Evolutionary conservation across 2,888 invertebrate genomes (phyloP).

Genomic region (Dascillus cervinus): DNA sequence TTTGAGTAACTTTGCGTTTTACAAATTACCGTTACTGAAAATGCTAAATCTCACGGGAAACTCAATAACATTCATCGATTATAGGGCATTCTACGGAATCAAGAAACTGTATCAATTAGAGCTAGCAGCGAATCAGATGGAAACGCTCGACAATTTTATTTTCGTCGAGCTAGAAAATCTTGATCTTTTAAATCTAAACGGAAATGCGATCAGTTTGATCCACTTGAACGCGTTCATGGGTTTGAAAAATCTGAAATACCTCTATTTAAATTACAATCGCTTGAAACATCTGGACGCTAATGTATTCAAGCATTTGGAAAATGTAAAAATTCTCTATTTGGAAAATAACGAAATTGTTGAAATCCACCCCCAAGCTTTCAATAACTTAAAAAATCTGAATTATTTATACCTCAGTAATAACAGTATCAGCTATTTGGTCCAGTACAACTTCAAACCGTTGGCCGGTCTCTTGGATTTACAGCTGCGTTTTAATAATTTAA

Average conservation of each 20-base stretch:
- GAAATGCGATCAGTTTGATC: conserved; percentile 35
- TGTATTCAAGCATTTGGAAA: conserved; percentile 34
- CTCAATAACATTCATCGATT: conserved; percentile 33
- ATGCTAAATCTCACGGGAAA: conserved; percentile 36
- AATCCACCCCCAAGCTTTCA: conserved; percentile 39
- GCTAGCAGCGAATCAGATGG: conserved; percentile 31
- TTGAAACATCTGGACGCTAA: conserved; percentile 34
- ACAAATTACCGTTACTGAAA: conserved; percentile 31
- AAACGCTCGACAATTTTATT: conserved; percentile 30
- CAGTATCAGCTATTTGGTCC: conserved; percentile 32
- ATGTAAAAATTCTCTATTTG: conserved; percentile 37
- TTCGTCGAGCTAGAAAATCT: conserved; percentile 38
- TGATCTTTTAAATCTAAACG: conserved; percentile 35
- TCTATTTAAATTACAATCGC: conserved; percentile 40
- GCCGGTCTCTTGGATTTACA: conserved; percentile 35
- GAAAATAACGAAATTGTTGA: conserved; percentile 38
- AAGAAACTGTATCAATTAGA: conserved; percentile 34
- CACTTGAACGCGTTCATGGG: conserved; percentile 38
- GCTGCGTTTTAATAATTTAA: conserved; percentile 35
- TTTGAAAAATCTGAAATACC: conserved; percentile 34
- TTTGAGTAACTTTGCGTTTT: conserved; percentile 30
- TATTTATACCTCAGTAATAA: conserved; percentile 39
- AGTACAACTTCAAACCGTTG: conserved; percentile 37
- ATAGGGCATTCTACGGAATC: conserved; percentile 35
- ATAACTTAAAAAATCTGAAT: conserved; percentile 32